Conservation (phyloP, 2,797 vertebrate species). For the Sebastes ruberrimus region DNA sequence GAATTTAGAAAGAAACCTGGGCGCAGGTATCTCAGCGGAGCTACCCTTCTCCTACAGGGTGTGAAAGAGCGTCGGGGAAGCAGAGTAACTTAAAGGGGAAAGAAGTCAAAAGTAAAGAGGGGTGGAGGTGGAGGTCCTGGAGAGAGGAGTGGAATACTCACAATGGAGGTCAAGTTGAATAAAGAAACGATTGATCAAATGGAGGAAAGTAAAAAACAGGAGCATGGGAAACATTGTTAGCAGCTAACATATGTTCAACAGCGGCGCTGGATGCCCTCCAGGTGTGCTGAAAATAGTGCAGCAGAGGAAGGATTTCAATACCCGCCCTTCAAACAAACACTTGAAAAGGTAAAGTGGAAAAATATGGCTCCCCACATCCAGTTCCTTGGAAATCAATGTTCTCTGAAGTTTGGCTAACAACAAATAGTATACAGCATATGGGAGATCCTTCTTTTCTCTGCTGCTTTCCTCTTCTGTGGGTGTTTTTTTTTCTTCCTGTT, state of each 20-base stretch:
- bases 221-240: conserved; percentile 32
- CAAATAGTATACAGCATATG: conserved; percentile 20
- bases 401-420: conserved; percentile 60
- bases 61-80: conserved; percentile 40
- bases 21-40: conserved; percentile 34
- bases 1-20: conserved; percentile 32
- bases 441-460: conserved; percentile 31
- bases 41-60: conserved; percentile 43
- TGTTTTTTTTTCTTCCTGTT: background rate
- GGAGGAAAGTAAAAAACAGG: conserved; percentile 27
- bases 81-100: conserved; percentile 30
- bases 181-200: conserved; percentile 60
- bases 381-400: conserved; percentile 62
- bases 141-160: conserved; percentile 47
- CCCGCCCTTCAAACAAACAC: conserved; percentile 58
- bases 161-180: conserved; percentile 44
- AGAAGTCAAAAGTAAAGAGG: conserved; percentile 43
- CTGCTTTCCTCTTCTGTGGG: conserved; percentile 22
- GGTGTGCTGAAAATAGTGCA: conserved; percentile 68
- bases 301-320: conserved; percentile 65
- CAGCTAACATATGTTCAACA: conserved; percentile 55
- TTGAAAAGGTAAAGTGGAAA: conserved; percentile 66
- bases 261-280: conserved; percentile 57
- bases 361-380: conserved; percentile 48
- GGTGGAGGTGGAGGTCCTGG: conserved; percentile 47